phyloP scores from a whole-genome alignment of 2,888 invertebrate species.

The Yponomeuta malinellus region DNA sequence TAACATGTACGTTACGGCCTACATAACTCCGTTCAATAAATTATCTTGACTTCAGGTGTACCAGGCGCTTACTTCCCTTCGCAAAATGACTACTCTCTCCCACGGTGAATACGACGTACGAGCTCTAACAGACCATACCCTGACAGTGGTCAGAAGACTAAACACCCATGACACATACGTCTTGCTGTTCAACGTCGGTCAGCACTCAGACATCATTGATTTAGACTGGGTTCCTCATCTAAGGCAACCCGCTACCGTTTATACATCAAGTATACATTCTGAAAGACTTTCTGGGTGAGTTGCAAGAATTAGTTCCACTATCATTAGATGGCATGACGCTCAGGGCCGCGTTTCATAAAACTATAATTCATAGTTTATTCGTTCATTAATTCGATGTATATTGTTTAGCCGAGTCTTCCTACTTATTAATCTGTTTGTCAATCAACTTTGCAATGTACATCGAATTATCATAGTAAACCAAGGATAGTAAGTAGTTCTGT shows the following conservation, averaged over 20 bases:
- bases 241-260: slow-evolving; percentile 36
- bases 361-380: no score
- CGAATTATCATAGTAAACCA: no score
- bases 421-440: no score
- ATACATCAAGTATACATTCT: slow-evolving; percentile 48
- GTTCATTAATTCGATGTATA: no score
- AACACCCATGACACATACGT: slow-evolving; percentile 43
- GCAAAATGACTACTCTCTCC: slow-evolving; percentile 55
- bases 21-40: no score
- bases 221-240: slow-evolving; percentile 37
- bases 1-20: no score
- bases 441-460: no score
- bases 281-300: slow-evolving; percentile 40
- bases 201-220: slow-evolving; percentile 46
- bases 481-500: no score
- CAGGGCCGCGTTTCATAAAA: no score
- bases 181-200: slow-evolving; percentile 72
- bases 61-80: slow-evolving; percentile 66
- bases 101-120: slow-evolving; percentile 49
- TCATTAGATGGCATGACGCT: background rate
- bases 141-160: slow-evolving; percentile 41
- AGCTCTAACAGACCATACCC: slow-evolving; percentile 37
- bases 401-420: no score
- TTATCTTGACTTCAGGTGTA: slow-evolving; percentile 53
- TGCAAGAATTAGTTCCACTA: background rate